Evolutionary conservation across 2,113 vertebrate species (phyloP).

Genomic region (Lathamus discolor): DNA sequence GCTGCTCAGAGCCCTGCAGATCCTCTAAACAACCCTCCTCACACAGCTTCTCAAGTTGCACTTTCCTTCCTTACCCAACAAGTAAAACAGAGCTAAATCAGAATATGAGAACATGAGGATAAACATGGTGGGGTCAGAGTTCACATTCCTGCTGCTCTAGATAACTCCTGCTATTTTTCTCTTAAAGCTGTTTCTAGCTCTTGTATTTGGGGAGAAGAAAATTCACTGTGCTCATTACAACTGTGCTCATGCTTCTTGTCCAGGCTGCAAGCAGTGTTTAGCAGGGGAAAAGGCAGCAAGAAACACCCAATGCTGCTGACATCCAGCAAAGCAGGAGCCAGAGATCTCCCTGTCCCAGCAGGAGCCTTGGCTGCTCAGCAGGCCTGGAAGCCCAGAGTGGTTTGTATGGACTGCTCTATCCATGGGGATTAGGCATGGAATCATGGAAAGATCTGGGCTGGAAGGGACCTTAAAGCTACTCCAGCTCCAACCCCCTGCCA

Average conservation of each 20-base stretch:
- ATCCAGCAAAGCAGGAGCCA: neutral
- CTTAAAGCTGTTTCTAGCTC: neutral
- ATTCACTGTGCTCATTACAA: fast-evolving
- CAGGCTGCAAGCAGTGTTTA: neutral
- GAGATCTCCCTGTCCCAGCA: neutral
- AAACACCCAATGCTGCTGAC: fast-evolving
- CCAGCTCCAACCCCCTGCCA: neutral
- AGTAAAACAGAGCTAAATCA: neutral
- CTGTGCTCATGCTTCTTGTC: fast-evolving
- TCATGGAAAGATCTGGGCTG: neutral
- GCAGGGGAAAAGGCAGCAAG: neutral
- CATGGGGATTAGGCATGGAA: fast-evolving
- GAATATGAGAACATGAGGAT: neutral
- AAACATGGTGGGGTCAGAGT: neutral
- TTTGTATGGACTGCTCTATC: fast-evolving
- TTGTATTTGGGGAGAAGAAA: neutral
- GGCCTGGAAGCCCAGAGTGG: neutral
- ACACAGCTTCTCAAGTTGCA: neutral
- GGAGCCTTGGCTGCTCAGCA: fast-evolving
- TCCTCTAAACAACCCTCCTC: neutral
- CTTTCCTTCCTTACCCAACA: neutral
- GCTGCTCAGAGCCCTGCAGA: neutral
- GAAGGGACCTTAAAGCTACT: neutral
- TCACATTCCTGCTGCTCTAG: neutral
- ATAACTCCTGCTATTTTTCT: neutral